These are phyloP conservation scores for Chloroceryle aenea DNA, from an alignment of 2,113 vertebrate species.

Conservation along the genomic window DNA sequence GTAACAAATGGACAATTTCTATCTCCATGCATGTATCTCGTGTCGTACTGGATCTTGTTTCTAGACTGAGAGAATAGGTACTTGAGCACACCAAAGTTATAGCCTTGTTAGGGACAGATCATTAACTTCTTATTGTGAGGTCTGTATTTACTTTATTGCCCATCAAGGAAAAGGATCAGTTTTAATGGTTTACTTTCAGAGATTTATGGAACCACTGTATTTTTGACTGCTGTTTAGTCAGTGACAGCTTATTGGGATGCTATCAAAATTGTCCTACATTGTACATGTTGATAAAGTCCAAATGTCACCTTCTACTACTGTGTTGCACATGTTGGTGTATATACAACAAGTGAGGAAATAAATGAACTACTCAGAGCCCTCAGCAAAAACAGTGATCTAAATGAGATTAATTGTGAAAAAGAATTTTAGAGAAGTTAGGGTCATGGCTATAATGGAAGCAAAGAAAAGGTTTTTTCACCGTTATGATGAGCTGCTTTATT, in stretches of 20 bases:
- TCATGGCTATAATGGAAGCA: neutral
- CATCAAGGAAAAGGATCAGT: neutral
- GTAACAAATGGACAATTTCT: neutral
- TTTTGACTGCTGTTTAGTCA: conserved; percentile 6
- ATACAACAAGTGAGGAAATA: neutral
- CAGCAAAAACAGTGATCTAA: neutral
- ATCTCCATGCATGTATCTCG: neutral
- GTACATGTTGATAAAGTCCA: neutral
- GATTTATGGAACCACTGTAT: conserved; percentile 20
- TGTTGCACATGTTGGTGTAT: neutral
- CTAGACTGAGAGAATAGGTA: neutral
- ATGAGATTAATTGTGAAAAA: neutral
- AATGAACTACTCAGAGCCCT: neutral
- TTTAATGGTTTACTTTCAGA: conserved; percentile 11
- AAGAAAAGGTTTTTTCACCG: neutral
- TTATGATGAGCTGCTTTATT: neutral
- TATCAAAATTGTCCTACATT: neutral
- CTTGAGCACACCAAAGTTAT: neutral
- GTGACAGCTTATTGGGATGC: neutral
- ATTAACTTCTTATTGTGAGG: conserved; percentile 20
- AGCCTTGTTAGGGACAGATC: conserved; percentile 21
- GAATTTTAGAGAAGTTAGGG: neutral
- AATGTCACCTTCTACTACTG: neutral
- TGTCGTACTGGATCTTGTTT: neutral
- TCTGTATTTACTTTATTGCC: conserved; percentile 33